Evolutionary conservation across 2,797 vertebrate genomes (phyloP).

Genomic region (Hydrocynus forskahlii): DNA sequence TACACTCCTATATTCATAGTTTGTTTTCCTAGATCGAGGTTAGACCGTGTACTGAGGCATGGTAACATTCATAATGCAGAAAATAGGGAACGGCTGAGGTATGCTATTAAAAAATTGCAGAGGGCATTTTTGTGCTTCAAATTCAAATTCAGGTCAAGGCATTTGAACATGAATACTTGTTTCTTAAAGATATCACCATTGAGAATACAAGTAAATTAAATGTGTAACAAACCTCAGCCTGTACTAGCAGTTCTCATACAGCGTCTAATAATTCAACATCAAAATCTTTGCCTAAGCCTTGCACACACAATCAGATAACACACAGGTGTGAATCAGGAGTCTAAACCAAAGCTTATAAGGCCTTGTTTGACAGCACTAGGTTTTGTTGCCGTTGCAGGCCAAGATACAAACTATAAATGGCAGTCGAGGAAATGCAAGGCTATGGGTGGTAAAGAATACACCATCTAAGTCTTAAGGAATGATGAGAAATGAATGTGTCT

Average conservation of each 20-base stretch:
- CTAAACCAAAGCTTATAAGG: conserved; percentile 46
- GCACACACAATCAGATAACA: conserved; percentile 50
- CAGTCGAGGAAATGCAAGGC: conserved; percentile 55
- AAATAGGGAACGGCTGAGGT: conserved; percentile 7
- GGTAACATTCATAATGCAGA: conserved; percentile 35
- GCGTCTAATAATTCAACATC: conserved; percentile 48
- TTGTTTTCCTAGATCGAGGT: conserved; percentile 19
- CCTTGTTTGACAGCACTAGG: conserved; percentile 52
- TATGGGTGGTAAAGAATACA: conserved; percentile 57
- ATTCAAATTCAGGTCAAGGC: conserved; percentile 44
- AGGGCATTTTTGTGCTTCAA: conserved; percentile 59
- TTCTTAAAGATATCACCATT: conserved; percentile 20
- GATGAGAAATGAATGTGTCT: conserved; percentile 46
- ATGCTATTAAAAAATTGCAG: conserved; percentile 36
- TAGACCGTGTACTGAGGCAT: conserved; percentile 24
- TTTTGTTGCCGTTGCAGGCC: conserved; percentile 50
- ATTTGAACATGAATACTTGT: conserved; percentile 33
- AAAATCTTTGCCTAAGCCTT: conserved; percentile 54
- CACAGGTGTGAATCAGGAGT: conserved; percentile 38
- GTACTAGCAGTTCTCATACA: conserved; percentile 38
- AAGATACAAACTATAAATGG: conserved; percentile 51
- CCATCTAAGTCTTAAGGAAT: conserved; percentile 52
- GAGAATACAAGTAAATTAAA: conserved; percentile 35
- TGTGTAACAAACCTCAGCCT: conserved; percentile 41
- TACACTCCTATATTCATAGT: conserved; percentile 24